phyloP scores from a whole-genome alignment of 2,113 vertebrate species.

The Coturnix japonica region DNA sequence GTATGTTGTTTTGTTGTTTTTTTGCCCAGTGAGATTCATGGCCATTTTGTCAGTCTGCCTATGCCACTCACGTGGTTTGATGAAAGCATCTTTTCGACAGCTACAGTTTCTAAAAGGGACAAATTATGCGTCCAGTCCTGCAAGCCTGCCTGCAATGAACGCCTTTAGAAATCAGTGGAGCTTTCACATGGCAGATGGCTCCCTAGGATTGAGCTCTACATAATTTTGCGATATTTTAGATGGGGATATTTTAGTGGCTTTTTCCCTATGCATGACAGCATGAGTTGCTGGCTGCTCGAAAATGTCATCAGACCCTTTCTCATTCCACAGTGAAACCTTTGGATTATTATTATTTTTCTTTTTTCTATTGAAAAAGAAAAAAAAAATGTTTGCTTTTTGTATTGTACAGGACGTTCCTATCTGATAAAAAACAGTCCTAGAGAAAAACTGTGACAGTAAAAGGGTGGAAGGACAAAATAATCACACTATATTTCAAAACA shows the following conservation, averaged over 20 bases:
- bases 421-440: neutral
- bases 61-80: conserved; percentile 1
- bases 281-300: conserved; percentile 59
- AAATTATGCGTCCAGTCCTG: conserved; percentile 63
- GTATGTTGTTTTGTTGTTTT: neutral
- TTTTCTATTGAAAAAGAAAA: rapidly evolving
- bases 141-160: conserved; percentile 16
- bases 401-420: neutral
- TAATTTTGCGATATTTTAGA: conserved; percentile 62
- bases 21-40: neutral
- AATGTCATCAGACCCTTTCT: conserved; percentile 63
- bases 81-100: conserved; percentile 1
- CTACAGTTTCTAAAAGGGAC: conserved; percentile 50
- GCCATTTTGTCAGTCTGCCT: neutral
- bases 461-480: neutral
- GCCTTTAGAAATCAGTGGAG: conserved; percentile 54
- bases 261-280: conserved; percentile 64
- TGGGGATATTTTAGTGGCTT: conserved; percentile 67
- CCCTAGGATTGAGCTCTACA: conserved; percentile 52
- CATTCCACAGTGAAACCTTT: conserved; percentile 20
- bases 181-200: conserved; percentile 71
- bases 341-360: neutral
- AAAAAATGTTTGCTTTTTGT: neutral
- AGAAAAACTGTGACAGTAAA: neutral
- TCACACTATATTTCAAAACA: conserved; percentile 2